Evolutionary conservation across 2,797 vertebrate species (phyloP), one percentile per base, ranked within the genome.

Genomic region (Gorsachius magnificus): DNA sequence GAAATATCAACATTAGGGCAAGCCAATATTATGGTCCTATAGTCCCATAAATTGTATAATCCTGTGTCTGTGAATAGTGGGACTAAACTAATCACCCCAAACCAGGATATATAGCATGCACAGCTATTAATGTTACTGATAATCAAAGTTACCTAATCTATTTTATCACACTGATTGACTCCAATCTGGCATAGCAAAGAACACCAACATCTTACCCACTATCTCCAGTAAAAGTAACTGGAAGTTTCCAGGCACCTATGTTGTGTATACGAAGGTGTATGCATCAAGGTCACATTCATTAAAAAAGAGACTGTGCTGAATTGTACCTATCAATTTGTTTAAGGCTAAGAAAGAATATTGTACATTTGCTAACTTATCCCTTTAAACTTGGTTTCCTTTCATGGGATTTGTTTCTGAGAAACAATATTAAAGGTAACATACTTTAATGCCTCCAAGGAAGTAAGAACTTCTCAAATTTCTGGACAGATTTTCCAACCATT

Each of bases 311-410:
- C 28, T 80, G 12, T 31, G 26, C 29, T 88, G 69, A 82, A 89
- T 25, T 0, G 0, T 25, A 89, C 24, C 12, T 45, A n/a, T 58
- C 38, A 10, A 48, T 69, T 83, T 38, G 35, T 83, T 83, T 51
- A 83, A 54, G 21, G 38, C 33, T 80, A 85, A 80, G 50, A 14
- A 10, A 83, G 26, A 72, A 70, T 61, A 85, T 6, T 60, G 18
- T 51, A 36, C 22, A 58, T 90, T 88, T 94, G 51, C 70, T 68
- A 90, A 71, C 29, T 76, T 76, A 63, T 10, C 17, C 57, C 21
- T 91, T 94, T 79, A 90, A 93, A 63, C 25, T 54, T 63, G 22
- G 22, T 57, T 94, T 81, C 20, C n/a, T 17, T 86, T 83, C 11
- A 9, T 10, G 9, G 14, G 3, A 18, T 35, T 91, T 71, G 12